Evolutionary conservation across 2,797 vertebrate species (phyloP).

Genomic region (Pelochelys cantorii): DNA sequence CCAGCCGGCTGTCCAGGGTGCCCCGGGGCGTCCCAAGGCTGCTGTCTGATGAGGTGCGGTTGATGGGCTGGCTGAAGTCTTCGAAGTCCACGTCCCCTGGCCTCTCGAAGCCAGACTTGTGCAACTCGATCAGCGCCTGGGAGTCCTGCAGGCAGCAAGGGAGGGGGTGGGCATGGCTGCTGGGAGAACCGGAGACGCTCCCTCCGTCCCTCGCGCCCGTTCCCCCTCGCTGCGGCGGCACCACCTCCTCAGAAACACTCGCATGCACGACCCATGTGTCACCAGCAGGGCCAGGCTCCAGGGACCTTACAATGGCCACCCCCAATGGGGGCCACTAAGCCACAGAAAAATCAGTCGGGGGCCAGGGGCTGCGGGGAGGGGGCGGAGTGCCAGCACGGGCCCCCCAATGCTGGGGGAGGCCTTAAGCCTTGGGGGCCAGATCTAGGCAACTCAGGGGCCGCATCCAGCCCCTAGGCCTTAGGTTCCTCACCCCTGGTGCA

Average conservation of each 20-base stretch:
- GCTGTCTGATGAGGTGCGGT: slow-evolving; percentile 88
- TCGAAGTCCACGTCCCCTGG: slow-evolving; percentile 92
- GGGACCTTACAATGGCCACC: not conserved
- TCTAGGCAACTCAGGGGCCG: too few relatives aligned
- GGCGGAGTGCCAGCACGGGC: too few relatives aligned
- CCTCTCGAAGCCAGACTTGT: slow-evolving; percentile 92
- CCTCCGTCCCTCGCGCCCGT: not conserved
- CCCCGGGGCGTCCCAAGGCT: slow-evolving; percentile 89
- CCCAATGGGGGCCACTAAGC: too few relatives aligned
- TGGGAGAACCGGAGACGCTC: not conserved
- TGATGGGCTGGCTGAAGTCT: slow-evolving; percentile 93
- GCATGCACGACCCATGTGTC: not conserved
- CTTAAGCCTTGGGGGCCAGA: too few relatives aligned
- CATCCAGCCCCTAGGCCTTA: too few relatives aligned
- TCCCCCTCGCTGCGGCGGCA: not conserved
- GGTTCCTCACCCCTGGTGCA: too few relatives aligned
- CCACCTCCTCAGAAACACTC: not conserved
- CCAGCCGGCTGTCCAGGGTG: slow-evolving; percentile 80
- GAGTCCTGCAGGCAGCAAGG: slow-evolving; percentile 83
- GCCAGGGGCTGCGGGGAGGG: too few relatives aligned
- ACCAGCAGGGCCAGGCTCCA: not conserved
- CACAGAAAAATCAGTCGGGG: too few relatives aligned
- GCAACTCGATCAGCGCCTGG: slow-evolving; percentile 87
- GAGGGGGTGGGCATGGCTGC: not conserved
- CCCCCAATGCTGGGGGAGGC: too few relatives aligned